Evolutionary conservation across 2,113 vertebrate genomes (phyloP).

Genomic region (Salminus brasiliensis): DNA sequence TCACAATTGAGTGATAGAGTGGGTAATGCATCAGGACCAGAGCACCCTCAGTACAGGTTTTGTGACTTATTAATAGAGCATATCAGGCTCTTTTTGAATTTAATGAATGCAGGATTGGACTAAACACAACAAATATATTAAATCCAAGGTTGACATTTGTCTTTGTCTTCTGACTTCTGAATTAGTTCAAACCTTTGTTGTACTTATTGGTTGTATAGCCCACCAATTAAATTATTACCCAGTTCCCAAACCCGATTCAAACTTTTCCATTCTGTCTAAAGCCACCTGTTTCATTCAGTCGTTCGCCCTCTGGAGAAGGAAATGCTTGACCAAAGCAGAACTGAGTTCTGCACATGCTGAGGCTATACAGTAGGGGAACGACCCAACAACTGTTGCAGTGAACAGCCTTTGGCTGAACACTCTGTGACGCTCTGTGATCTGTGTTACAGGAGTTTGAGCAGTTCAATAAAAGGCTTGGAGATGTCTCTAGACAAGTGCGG

Average conservation of each 20-base stretch:
- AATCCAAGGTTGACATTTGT: too few relatives aligned
- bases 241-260: not conserved
- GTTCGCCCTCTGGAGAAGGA: not conserved
- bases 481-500: constrained; percentile 91
- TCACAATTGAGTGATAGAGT: not conserved
- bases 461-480: constrained; percentile 87
- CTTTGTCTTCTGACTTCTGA: too few relatives aligned
- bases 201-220: too few relatives aligned
- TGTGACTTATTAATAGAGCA: too few relatives aligned
- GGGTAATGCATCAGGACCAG: not conserved
- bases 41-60: not conserved
- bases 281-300: not conserved
- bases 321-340: not conserved
- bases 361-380: not conserved
- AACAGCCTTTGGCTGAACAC: not conserved
- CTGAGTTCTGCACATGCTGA: not conserved
- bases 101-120: too few relatives aligned
- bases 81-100: too few relatives aligned
- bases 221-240: not conserved
- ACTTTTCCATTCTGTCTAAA: not conserved
- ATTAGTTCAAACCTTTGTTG: too few relatives aligned
- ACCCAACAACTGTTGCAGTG: not conserved
- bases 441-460: constrained; percentile 91
- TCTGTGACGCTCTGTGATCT: too few relatives aligned
- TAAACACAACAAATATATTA: too few relatives aligned